Evolutionary conservation across 2,113 vertebrate species (phyloP).

Genomic region (Corydoras sp.): DNA sequence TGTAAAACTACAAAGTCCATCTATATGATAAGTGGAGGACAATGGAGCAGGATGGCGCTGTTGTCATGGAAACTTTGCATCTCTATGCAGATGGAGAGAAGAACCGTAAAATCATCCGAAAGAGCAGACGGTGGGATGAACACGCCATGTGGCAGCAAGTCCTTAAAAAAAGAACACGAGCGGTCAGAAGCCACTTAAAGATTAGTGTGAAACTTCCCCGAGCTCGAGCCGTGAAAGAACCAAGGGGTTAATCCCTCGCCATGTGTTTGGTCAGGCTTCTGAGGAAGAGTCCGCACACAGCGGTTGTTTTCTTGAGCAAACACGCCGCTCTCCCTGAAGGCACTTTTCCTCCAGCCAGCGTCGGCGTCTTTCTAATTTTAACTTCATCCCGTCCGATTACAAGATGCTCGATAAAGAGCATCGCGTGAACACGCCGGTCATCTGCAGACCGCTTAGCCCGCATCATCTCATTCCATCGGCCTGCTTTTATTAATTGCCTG

Average conservation of each 20-base stretch:
- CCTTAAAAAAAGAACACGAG: background rate
- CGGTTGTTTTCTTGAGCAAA: slow-evolving; percentile 2
- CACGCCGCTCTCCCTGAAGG: slow-evolving; percentile 2
- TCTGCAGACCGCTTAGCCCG: too few species aligned
- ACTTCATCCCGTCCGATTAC: background rate
- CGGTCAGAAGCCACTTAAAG: background rate
- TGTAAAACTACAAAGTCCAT: too few species aligned
- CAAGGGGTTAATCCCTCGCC: slow-evolving; percentile 11
- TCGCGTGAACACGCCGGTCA: too few species aligned
- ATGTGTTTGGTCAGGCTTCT: slow-evolving; percentile 4
- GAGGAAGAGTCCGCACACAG: background rate
- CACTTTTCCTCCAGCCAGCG: background rate
- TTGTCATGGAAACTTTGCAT: too few species aligned
- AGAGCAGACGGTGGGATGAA: too few species aligned
- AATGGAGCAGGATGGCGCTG: too few species aligned
- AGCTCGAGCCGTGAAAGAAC: background rate
- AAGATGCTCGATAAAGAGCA: too few species aligned
- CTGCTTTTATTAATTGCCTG: too few species aligned
- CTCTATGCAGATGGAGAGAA: too few species aligned
- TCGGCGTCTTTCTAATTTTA: slow-evolving; percentile 2
- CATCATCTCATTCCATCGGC: too few species aligned
- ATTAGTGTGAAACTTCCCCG: background rate
- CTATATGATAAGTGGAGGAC: too few species aligned
- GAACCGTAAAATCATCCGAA: too few species aligned
- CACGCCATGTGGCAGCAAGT: background rate